A percentile compares a stretch with the other conserved stretches of the same genome.
phyloP scores from a whole-genome alignment of 2,113 vertebrate genomes.

The Carassius carassius region DNA sequence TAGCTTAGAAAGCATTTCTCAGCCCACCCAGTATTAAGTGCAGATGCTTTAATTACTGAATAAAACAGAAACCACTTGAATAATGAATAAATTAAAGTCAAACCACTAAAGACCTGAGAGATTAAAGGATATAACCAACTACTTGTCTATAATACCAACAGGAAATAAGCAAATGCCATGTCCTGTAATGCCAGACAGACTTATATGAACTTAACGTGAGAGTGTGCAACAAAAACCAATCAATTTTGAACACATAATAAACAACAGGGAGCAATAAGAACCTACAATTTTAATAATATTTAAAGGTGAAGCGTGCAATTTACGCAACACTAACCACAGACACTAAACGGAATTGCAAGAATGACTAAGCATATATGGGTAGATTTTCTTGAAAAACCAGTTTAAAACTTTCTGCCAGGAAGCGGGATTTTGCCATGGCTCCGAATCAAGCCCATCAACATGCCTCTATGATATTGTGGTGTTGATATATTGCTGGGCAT shows the following conservation, averaged over 20 bases:
- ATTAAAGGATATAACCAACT: constrained; percentile 56
- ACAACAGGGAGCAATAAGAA: neutral
- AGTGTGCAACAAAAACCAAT: constrained; percentile 30
- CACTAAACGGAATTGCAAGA: neutral
- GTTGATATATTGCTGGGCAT: neutral
- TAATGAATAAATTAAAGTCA: constrained; percentile 44
- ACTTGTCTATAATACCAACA: constrained; percentile 46
- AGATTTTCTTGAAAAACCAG: neutral
- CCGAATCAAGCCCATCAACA: neutral
- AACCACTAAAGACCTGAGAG: constrained; percentile 39
- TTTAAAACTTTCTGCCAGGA: neutral
- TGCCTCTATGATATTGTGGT: neutral
- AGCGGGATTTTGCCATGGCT: neutral
- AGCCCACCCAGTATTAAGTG: neutral
- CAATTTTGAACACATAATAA: constrained; percentile 2
- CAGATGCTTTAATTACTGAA: constrained; percentile 32
- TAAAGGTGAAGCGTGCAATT: constrained; percentile 7
- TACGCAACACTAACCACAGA: neutral
- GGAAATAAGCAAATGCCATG: neutral
- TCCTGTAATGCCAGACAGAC: neutral
- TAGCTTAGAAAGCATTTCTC: neutral
- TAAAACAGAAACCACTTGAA: neutral
- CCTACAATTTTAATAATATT: neutral
- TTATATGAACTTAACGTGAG: constrained; percentile 42
- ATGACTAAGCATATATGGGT: neutral